phyloP scores from a whole-genome alignment of 2,888 invertebrate genomes.

The Leptarthrus brevirostris region DNA sequence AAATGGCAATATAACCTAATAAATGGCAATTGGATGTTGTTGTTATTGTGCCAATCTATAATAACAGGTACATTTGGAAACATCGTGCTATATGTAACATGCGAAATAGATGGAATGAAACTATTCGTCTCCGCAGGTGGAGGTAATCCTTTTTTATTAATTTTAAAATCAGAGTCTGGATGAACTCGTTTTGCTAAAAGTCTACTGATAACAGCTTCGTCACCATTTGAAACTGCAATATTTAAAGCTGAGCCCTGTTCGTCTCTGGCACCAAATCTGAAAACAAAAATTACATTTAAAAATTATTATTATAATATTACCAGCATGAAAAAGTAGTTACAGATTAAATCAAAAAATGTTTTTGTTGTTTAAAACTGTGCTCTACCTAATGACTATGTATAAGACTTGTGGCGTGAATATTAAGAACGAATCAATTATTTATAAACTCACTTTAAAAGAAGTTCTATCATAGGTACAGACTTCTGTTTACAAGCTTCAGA shows the following conservation, averaged over 20 bases:
- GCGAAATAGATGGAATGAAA: conserved; percentile 70
- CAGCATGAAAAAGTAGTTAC: too few relatives aligned
- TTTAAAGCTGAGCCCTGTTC: conserved; percentile 84
- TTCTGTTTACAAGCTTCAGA: conserved; percentile 66
- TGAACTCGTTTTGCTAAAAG: conserved; percentile 89
- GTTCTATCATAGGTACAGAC: conserved; percentile 64
- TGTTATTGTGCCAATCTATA: conserved; percentile 90
- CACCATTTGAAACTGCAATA: conserved; percentile 79
- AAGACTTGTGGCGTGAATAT: too few relatives aligned
- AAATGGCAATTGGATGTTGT: conserved; percentile 76
- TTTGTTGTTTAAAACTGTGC: too few relatives aligned
- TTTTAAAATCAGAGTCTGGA: conserved; percentile 91
- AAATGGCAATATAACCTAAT: conserved; percentile 68
- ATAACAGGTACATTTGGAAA: conserved; percentile 87
- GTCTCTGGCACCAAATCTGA: conserved; percentile 83
- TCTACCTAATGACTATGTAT: too few relatives aligned
- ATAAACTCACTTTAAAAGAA: conserved; percentile 62
- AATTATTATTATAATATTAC: too few relatives aligned
- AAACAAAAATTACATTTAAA: background rate
- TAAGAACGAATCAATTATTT: background rate
- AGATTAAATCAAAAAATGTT: too few relatives aligned
- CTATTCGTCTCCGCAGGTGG: conserved; percentile 68
- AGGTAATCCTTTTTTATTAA: conserved; percentile 85
- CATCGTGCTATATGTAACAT: conserved; percentile 80
- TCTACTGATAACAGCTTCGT: conserved; percentile 81